Conservation (phyloP, 2,797 vertebrate genomes). For the Siniperca scherzeri region DNA sequence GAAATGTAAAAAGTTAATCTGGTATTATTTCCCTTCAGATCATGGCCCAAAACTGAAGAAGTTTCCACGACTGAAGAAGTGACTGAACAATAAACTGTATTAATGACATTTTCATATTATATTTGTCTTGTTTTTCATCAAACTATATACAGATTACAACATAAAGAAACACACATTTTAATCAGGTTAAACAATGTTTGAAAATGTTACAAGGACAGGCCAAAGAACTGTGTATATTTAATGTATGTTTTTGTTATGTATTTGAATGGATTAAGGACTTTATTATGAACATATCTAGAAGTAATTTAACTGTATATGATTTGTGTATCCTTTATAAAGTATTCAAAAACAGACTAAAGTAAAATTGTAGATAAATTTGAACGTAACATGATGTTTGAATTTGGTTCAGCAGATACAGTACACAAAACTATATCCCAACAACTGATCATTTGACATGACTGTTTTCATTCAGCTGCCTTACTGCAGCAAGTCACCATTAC, state of each 20-base stretch:
- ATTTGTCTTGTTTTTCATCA: conserved; percentile 31
- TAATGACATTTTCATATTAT: not conserved
- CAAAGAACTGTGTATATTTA: not conserved
- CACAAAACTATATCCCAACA: not conserved
- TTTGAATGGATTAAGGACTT: not conserved
- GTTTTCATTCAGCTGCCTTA: not conserved
- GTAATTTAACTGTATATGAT: not conserved
- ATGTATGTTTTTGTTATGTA: not conserved
- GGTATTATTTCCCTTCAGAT: conserved; percentile 57
- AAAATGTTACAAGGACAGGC: not conserved
- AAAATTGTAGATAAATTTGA: not conserved
- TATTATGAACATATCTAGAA: not conserved
- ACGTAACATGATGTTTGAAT: conserved; percentile 3
- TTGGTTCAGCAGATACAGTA: not conserved
- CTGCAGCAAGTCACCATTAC: not conserved
- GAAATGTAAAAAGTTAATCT: conserved; percentile 2
- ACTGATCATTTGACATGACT: not conserved
- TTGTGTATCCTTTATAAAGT: not conserved
- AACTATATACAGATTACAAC: conserved; percentile 15
- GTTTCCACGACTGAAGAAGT: not conserved
- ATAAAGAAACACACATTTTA: conserved; percentile 30
- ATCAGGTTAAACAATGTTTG: conserved; percentile 15
- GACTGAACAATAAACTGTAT: conserved; percentile 48
- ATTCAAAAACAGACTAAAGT: not conserved
- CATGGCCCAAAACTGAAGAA: conserved; percentile 67